Evolutionary conservation across 2,797 vertebrate genomes (phyloP).

Genomic region (Orientallactaga sibirica): DNA sequence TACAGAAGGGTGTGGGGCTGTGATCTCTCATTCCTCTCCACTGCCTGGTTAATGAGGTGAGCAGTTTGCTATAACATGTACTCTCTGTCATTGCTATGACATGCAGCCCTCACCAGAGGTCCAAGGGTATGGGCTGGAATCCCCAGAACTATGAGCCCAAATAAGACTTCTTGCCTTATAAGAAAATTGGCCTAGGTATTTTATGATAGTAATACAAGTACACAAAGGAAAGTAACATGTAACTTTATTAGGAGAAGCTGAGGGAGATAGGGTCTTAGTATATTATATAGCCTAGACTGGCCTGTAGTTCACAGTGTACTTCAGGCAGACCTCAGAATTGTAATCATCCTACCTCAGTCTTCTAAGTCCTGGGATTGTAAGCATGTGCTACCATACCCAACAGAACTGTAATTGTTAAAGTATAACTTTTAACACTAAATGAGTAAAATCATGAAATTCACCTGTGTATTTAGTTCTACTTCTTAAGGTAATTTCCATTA

Average conservation of each 20-base stretch:
- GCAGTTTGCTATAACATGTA: background rate
- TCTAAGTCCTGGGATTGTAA: no score
- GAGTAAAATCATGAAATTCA: background rate
- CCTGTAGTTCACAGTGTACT: no score
- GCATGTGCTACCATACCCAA: no score
- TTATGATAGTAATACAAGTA: background rate
- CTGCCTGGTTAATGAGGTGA: background rate
- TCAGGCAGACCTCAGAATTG: no score
- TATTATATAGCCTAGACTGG: no score
- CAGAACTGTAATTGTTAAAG: background rate
- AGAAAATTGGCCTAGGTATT: background rate
- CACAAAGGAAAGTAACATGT: background rate
- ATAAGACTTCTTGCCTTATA: background rate
- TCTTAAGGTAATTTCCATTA: constrained; percentile 3
- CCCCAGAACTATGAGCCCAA: background rate
- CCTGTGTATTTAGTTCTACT: background rate
- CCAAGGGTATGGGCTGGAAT: background rate
- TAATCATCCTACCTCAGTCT: no score
- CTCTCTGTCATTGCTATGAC: background rate
- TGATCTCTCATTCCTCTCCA: background rate
- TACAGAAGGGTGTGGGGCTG: background rate
- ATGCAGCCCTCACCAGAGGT: background rate
- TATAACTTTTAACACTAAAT: background rate
- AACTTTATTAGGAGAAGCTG: no score
- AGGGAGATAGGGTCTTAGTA: no score